Conservation (phyloP, 2,888 invertebrate genomes). For the Cryptocephalus primarius region DNA sequence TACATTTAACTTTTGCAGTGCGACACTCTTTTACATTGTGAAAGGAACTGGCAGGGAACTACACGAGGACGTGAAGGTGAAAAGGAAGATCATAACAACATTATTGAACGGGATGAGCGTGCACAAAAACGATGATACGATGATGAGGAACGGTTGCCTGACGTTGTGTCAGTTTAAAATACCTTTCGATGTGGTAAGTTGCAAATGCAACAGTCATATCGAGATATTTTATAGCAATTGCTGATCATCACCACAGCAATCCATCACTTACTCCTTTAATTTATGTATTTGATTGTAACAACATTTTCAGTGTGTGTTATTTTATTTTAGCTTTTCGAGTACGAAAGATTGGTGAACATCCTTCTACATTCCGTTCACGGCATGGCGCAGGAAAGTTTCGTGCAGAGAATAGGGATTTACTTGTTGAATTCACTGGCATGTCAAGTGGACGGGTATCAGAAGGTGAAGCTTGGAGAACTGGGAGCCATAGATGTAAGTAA, state of each 20-base stretch:
- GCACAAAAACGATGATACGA: slow-evolving; percentile 75
- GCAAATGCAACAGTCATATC: background rate
- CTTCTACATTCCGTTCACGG: slow-evolving; percentile 72
- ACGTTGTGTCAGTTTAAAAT: slow-evolving; percentile 92
- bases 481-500: slow-evolving; percentile 68
- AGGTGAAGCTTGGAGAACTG: slow-evolving; percentile 79
- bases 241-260: too few relatives aligned
- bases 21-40: slow-evolving; percentile 88
- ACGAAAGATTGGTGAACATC: slow-evolving; percentile 74
- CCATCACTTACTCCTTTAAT: too few relatives aligned
- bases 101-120: slow-evolving; percentile 82
- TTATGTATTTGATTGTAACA: too few relatives aligned
- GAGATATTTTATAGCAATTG: too few relatives aligned
- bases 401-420: slow-evolving; percentile 90
- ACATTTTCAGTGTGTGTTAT: too few relatives aligned
- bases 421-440: slow-evolving; percentile 91
- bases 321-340: slow-evolving; percentile 71
- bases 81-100: slow-evolving; percentile 69
- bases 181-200: slow-evolving; percentile 82
- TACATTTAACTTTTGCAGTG: slow-evolving; percentile 46
- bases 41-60: slow-evolving; percentile 74
- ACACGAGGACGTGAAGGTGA: slow-evolving; percentile 53
- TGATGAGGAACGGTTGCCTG: slow-evolving; percentile 94
- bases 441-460: slow-evolving; percentile 90
- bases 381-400: slow-evolving; percentile 79